These are phyloP conservation scores for Drosophila sturtevanti DNA, from an alignment of 1,140 invertebrate genomes.

Conservation along the genomic window DNA sequence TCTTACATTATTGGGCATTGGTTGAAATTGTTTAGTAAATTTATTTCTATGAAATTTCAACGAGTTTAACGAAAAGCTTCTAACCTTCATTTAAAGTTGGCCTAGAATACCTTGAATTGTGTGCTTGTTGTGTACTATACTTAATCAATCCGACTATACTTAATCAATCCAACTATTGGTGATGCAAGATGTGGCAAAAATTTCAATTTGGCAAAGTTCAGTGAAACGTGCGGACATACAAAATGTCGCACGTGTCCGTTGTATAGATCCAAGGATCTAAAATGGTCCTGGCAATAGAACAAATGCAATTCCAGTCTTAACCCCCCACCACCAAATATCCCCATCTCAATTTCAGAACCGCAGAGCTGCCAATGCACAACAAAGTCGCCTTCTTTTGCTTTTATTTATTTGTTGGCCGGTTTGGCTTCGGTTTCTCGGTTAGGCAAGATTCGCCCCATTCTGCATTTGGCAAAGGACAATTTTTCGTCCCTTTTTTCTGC, in stretches of 20 bases:
- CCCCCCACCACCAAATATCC: not conserved
- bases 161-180: not conserved
- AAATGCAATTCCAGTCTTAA: slow-evolving; percentile 16
- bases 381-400: slow-evolving; percentile 59
- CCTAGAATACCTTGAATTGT: too few relatives aligned
- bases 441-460: slow-evolving; percentile 11
- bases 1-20: too few relatives aligned
- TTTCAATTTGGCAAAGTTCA: slow-evolving; percentile 73
- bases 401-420: slow-evolving; percentile 68
- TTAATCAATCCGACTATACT: too few relatives aligned
- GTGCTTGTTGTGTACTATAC: too few relatives aligned
- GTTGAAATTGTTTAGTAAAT: too few relatives aligned
- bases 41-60: too few relatives aligned
- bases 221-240: slow-evolving; percentile 61
- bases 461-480: slow-evolving; percentile 69
- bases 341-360: slow-evolving; percentile 31
- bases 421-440: slow-evolving; percentile 40
- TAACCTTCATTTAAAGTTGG: too few relatives aligned
- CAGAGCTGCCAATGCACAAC: slow-evolving; percentile 67
- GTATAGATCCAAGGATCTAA: not conserved
- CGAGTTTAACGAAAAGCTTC: too few relatives aligned
- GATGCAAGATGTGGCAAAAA: slow-evolving; percentile 52
- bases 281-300: slow-evolving; percentile 8
- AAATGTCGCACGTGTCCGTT: slow-evolving; percentile 67
- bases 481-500: slow-evolving; percentile 63